Conservation (phyloP, 2,888 invertebrate species). For the Caenorhabditis plicata region DNA sequence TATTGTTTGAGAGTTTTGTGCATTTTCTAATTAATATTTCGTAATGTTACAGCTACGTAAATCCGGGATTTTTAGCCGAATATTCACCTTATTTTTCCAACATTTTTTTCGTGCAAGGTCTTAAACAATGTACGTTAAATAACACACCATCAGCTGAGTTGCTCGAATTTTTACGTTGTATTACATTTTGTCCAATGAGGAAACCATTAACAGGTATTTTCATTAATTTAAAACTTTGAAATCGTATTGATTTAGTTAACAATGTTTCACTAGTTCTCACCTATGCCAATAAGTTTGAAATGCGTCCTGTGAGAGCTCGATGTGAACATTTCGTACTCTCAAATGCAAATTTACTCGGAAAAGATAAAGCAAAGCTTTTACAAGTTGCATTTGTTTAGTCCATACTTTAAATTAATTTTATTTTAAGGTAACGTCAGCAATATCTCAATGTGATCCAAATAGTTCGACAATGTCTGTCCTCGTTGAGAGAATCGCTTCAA, state of each 20-base stretch:
- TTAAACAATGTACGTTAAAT: slow-evolving; percentile 35
- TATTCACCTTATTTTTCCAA: slow-evolving; percentile 51
- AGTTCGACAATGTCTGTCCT: slow-evolving; percentile 49
- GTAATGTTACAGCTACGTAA: slow-evolving; percentile 41
- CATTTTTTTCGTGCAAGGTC: slow-evolving; percentile 33
- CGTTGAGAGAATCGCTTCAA: slow-evolving; percentile 45
- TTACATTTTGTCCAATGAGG: slow-evolving; percentile 54
- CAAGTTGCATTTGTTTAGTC: slow-evolving; percentile 28
- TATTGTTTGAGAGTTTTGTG: slow-evolving; percentile 22
- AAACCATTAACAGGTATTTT: slow-evolving; percentile 48
- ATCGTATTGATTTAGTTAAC: slow-evolving; percentile 27
- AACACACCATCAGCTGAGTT: slow-evolving; percentile 41
- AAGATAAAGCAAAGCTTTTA: slow-evolving; percentile 46
- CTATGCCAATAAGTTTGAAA: slow-evolving; percentile 48
- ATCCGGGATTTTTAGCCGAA: slow-evolving; percentile 56
- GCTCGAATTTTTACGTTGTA: slow-evolving; percentile 53
- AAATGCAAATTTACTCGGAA: slow-evolving; percentile 44
- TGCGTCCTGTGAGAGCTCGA: slow-evolving; percentile 48
- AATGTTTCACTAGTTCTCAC: slow-evolving; percentile 49
- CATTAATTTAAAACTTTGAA: not conserved
- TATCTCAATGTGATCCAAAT: slow-evolving; percentile 53
- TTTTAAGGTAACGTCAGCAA: slow-evolving; percentile 49
- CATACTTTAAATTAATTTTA: not conserved
- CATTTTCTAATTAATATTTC: not conserved
- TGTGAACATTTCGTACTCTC: slow-evolving; percentile 50